These are phyloP conservation scores for Craniophora ligustri DNA, from an alignment of 2,888 invertebrate genomes.

Conservation along the genomic window DNA sequence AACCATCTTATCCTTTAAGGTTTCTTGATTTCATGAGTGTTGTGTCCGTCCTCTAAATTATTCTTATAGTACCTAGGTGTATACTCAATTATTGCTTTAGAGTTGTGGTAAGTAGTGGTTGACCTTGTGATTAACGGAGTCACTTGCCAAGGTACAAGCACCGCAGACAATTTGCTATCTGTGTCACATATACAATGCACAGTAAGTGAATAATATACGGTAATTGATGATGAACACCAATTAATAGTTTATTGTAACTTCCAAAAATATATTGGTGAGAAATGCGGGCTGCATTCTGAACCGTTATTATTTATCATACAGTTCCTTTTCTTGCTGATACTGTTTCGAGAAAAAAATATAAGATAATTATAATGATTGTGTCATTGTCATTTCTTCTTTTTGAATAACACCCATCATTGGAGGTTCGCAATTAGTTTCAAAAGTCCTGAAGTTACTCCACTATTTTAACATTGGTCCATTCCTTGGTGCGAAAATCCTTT, in stretches of 20 bases:
- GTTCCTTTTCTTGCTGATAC: too few relatives aligned
- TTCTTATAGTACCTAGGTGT: too few relatives aligned
- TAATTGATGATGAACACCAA: slow-evolving; percentile 29
- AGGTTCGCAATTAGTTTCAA: too few relatives aligned
- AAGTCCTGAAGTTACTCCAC: too few relatives aligned
- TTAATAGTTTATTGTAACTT: slow-evolving; percentile 19
- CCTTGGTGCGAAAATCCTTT: too few relatives aligned
- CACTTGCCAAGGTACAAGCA: background rate
- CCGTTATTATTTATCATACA: background rate
- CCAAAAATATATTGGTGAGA: background rate
- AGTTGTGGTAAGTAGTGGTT: background rate
- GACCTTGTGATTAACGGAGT: background rate
- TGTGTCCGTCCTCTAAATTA: too few relatives aligned
- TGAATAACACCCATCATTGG: too few relatives aligned
- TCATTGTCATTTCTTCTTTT: too few relatives aligned
- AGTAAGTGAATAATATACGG: slow-evolving; percentile 30
- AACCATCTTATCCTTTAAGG: too few relatives aligned
- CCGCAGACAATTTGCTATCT: slow-evolving; percentile 6
- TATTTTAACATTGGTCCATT: too few relatives aligned
- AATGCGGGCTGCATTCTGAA: background rate
- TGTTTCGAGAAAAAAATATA: background rate
- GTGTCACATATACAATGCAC: slow-evolving; percentile 12
- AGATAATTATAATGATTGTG: background rate
- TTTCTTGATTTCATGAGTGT: too few relatives aligned
- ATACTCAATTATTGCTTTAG: too few relatives aligned